phyloP scores from a whole-genome alignment of 2,888 invertebrate genomes.

The Drosophila affinis region DNA sequence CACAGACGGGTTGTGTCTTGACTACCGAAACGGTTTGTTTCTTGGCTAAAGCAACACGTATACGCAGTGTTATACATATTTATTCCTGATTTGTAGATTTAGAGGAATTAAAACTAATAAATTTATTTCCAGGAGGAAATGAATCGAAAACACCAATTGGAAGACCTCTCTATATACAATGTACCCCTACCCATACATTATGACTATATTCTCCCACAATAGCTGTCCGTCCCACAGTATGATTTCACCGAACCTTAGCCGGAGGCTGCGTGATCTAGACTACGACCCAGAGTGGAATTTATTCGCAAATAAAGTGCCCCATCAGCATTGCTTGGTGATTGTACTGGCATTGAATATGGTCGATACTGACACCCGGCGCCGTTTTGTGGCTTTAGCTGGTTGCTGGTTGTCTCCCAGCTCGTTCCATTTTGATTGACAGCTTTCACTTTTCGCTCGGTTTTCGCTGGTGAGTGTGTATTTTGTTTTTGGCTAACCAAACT shows the following conservation, averaged over 20 bases:
- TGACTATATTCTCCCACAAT: neutral
- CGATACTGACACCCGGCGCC: conserved; percentile 28
- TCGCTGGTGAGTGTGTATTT: neutral
- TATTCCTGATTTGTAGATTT: no score
- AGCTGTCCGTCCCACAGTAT: no score
- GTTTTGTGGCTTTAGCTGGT: conserved; percentile 3
- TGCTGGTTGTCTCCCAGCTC: conserved; percentile 5
- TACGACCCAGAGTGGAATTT: neutral
- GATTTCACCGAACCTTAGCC: neutral
- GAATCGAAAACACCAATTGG: no score
- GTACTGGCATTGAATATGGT: conserved; percentile 9
- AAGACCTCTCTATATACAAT: neutral
- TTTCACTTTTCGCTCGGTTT: conserved; percentile 37
- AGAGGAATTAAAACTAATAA: no score
- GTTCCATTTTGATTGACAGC: conserved; percentile 48
- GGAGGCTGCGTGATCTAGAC: neutral
- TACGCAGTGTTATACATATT: neutral
- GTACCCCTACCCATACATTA: no score
- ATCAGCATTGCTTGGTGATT: conserved; percentile 34
- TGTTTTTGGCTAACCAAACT: conserved; percentile 12
- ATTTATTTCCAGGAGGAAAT: no score
- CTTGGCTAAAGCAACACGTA: neutral
- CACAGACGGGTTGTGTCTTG: neutral
- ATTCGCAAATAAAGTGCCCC: conserved; percentile 17
- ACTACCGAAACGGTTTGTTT: neutral